These are phyloP conservation scores for Mimas tiliae DNA, from an alignment of 2,888 invertebrate genomes.

Conservation along the genomic window DNA sequence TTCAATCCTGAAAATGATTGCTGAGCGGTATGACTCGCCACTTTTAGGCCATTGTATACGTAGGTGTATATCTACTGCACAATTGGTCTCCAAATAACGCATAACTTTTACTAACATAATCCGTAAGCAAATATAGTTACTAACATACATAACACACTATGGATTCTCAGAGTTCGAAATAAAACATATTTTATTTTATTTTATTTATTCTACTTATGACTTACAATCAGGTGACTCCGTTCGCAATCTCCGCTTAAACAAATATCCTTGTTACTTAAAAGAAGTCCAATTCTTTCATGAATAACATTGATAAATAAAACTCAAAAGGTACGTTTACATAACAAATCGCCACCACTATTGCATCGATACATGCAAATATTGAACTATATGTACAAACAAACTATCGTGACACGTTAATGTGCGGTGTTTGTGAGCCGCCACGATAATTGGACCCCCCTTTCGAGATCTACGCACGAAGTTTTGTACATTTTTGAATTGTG, in stretches of 20 bases:
- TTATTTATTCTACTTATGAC: too few relatives aligned
- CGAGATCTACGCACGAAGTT: background rate
- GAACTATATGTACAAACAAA: background rate
- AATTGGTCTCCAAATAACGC: too few relatives aligned
- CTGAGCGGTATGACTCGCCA: too few relatives aligned
- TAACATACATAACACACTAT: too few relatives aligned
- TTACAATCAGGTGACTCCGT: background rate
- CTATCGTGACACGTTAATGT: constrained; percentile 32
- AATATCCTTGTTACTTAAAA: background rate
- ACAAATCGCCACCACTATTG: background rate
- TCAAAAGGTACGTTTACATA: background rate
- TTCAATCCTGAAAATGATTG: too few relatives aligned
- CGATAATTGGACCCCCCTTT: constrained; percentile 31
- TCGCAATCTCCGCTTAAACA: background rate
- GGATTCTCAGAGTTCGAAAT: too few relatives aligned
- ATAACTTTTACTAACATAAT: too few relatives aligned
- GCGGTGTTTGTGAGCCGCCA: constrained; percentile 24
- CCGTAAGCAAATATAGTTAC: too few relatives aligned
- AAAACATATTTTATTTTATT: too few relatives aligned
- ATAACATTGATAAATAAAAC: background rate
- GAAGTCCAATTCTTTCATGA: background rate
- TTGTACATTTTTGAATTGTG: background rate
- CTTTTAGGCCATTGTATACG: too few relatives aligned
- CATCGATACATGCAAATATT: background rate
- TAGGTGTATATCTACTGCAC: too few relatives aligned